Percentiles rank a stretch among this genome's conserved stretches.
These are phyloP conservation scores for Hydriomena furcata DNA, from an alignment of 2,888 invertebrate species.

Conservation along the genomic window DNA sequence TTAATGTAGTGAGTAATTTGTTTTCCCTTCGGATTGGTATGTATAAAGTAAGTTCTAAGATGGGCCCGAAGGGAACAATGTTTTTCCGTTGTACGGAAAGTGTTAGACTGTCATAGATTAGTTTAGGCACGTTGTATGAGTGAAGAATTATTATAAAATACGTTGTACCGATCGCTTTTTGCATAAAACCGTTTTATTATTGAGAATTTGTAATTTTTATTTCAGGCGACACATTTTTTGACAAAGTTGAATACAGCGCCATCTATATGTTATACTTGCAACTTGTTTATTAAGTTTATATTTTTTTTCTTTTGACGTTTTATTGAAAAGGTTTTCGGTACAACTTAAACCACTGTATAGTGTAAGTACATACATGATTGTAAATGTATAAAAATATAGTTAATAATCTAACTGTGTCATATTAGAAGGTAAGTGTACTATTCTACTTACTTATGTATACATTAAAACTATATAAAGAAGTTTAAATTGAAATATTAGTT, in stretches of 20 bases:
- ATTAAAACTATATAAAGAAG: constrained; percentile 72
- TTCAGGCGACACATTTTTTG: constrained; percentile 26
- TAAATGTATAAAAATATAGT: constrained; percentile 78
- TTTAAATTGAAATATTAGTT: constrained; percentile 71
- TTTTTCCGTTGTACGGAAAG: constrained; percentile 82
- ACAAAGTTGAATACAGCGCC: constrained; percentile 35
- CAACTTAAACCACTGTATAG: constrained; percentile 67
- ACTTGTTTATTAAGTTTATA: constrained; percentile 16
- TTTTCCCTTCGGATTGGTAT: constrained; percentile 65
- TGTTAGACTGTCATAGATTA: constrained; percentile 81
- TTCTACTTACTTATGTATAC: constrained; percentile 79
- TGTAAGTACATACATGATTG: constrained; percentile 78
- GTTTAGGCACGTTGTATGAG: constrained; percentile 73
- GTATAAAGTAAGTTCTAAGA: constrained; percentile 72
- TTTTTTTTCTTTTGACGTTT: constrained; percentile 23
- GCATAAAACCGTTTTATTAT: constrained; percentile 21
- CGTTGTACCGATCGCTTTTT: constrained; percentile 55
- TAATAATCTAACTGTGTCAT: constrained; percentile 81
- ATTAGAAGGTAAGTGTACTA: constrained; percentile 79
- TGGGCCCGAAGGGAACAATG: constrained; percentile 65
- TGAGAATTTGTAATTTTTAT: constrained; percentile 20
- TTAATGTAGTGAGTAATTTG: constrained; percentile 58
- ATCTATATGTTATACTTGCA: constrained; percentile 28
- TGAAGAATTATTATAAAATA: constrained; percentile 55
- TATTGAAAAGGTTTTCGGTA: constrained; percentile 52